Evolutionary conservation across 2,888 invertebrate genomes (phyloP), one percentile per base, ranked within the genome.

Genomic region (Linnaemya tessellans): DNA sequence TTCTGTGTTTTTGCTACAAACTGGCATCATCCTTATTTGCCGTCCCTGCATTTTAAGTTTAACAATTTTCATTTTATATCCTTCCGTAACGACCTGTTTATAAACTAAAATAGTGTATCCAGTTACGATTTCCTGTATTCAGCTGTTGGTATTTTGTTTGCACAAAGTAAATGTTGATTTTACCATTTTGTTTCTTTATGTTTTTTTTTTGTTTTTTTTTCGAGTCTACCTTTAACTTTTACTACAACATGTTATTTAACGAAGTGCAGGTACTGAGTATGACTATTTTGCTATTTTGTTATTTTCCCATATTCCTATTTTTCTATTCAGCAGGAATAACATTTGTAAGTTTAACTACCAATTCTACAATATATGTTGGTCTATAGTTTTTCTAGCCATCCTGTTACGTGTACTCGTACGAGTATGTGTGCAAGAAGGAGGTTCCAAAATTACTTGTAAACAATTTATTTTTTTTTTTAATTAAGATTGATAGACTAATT

Each of bases 151-250:
- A 43, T 60, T 51, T 67, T 77, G 49, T 78, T 68, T 68, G 49
- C 3, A 38, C 25, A 68, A 68, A 49, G 58, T 60, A 68, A 78
- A 78, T 68, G 68, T 78, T 60, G 22, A 68, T 49, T 49, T 77
- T 67, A 46, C n/a, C 18, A 75, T 38, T 64, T 64, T 22, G 22
- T 46, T 43, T 30, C 51, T 51, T 13, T 67, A 18, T 41, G 22
- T 5, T 30, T 30, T 5, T 30, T n/a, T 22, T 10, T 70, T n/a
- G 56, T 56, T 5, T 56, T 15, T 38, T 68, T 68, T 54, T 70
- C 38, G 9, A 56, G 62, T 60, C 60, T 74, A 38, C 62, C 38
- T 49, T 74, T 62, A 73, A 73, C 60, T 62, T 73, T 62, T 49
- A 49, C n/a, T 73, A 35, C 60, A 13, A 25, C 70, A 41, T 46